Conservation (phyloP, 2,888 invertebrate species). For the Dermolepida albohirtum region DNA sequence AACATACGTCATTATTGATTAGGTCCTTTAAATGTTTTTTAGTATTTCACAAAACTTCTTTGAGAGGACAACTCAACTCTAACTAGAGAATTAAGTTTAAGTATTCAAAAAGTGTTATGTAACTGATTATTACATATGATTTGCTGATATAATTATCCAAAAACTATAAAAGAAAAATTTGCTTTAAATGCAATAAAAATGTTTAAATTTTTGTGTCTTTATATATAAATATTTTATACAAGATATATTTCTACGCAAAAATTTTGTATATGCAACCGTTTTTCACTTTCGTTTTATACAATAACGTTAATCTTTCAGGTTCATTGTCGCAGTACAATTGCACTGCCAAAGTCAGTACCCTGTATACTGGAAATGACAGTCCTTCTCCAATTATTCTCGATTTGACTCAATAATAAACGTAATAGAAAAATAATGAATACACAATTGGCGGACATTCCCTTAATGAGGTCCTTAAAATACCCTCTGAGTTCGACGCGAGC, state of each 20-base stretch:
- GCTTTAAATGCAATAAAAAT: too few relatives aligned
- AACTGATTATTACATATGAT: too few relatives aligned
- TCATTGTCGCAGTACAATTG: constrained; percentile 13
- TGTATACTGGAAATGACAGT: constrained; percentile 41
- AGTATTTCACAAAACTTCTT: too few relatives aligned
- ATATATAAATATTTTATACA: too few relatives aligned
- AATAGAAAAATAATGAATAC: constrained; percentile 60
- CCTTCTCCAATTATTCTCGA: constrained; percentile 46
- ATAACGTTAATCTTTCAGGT: neutral
- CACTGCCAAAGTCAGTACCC: constrained; percentile 1
- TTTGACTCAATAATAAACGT: constrained; percentile 54
- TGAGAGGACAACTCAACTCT: too few relatives aligned
- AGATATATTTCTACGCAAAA: neutral
- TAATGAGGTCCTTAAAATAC: constrained; percentile 60
- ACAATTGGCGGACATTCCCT: constrained; percentile 54
- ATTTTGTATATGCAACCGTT: neutral
- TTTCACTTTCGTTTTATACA: neutral
- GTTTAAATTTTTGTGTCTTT: too few relatives aligned
- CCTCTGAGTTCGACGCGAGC: constrained; percentile 34
- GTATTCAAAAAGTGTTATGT: too few relatives aligned
- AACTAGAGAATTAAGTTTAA: too few relatives aligned
- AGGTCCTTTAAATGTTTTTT: too few relatives aligned
- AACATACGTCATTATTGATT: too few relatives aligned
- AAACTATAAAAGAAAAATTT: too few relatives aligned
- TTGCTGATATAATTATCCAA: too few relatives aligned